Evolutionary conservation across 2,113 vertebrate species (phyloP), one percentile per base, ranked within the genome.

Genomic region (Microcebus ravelobensis): DNA sequence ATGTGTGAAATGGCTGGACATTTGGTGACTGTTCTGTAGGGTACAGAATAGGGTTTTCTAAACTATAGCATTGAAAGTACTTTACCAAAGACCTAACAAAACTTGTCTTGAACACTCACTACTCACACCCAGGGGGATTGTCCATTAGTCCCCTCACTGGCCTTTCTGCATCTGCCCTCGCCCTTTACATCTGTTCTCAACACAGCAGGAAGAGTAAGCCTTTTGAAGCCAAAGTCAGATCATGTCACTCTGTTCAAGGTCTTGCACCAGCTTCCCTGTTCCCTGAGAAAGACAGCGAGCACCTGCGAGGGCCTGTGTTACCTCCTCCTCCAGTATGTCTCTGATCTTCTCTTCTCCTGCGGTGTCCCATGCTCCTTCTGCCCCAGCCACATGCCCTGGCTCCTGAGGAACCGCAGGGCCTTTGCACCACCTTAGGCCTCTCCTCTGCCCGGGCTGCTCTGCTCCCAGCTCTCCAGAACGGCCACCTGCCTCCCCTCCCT

Each of bases 341-440:
- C 12, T 21, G 48, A 39, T 27, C 18, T 17, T 29, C 86, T 31
- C 21, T 34, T 39, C 57, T 25, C 11, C 76, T 31, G 20, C 5
- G 1, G 4, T 6, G 9, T 29, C 27, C 21, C 9, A 0, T 0
- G 14, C 57, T 17, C 3, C 2, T 59, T 21, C 59, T 48, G 55
- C 34, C n/a, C 15, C 3, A 23, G 21, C 45, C 57, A 1, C 20
- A 48, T 18, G 11, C 9, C 10, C 80, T 48, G 13, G 45, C 81
- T 55, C 2, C 71, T 1, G 9, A 31, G 1, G 50, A 36, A 29
- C 14, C 20, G 34, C 23, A 29, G 55, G 63, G 36, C 61, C 13
- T 48, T 34, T 4, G 15, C 20, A 3, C 29, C 5, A 3, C 29
- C 36, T 10, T 13, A 9, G 36, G 74, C 34, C 68, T 65, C 18